Percentiles rank a stretch among this genome's conserved stretches.
Conservation (phyloP, 1,140 invertebrate genomes). For the Ruditapes philippinarum region DNA sequence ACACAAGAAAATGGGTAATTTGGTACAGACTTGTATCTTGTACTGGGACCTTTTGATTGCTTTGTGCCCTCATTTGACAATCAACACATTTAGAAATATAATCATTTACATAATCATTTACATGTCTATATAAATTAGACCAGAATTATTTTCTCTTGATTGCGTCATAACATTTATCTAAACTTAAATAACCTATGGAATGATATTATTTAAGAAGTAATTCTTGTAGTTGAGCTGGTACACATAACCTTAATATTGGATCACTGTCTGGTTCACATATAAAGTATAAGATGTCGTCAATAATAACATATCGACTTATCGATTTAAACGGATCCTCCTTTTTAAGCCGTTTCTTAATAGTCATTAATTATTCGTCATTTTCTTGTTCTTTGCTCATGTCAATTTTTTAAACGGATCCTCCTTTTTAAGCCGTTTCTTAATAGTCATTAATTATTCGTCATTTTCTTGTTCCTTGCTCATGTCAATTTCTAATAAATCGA, state of each 20-base stretch:
- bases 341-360: slow-evolving; percentile 24
- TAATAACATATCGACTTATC: slow-evolving; percentile 25
- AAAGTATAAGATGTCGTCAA: slow-evolving; percentile 67
- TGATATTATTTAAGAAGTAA: neutral
- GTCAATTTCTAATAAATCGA: neutral
- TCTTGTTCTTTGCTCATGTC: slow-evolving; percentile 23
- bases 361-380: neutral
- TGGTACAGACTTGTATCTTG: neutral
- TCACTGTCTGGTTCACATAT: slow-evolving; percentile 48
- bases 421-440: slow-evolving; percentile 3
- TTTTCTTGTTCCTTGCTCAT: slow-evolving; percentile 43
- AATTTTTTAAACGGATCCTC: neutral
- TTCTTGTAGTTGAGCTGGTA: neutral
- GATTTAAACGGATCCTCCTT: neutral
- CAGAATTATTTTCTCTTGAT: slow-evolving; percentile 18
- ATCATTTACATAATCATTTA: neutral
- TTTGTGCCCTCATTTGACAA: neutral
- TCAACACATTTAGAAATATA: neutral
- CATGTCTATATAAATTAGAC: neutral
- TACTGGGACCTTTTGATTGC: neutral
- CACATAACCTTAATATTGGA: slow-evolving; percentile 5
- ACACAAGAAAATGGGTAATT: neutral
- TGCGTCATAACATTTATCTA: slow-evolving; percentile 23
- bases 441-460: slow-evolving; percentile 33
- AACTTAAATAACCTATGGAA: neutral